Conservation (phyloP, 1,140 invertebrate genomes). For the Cydia pomonella region DNA sequence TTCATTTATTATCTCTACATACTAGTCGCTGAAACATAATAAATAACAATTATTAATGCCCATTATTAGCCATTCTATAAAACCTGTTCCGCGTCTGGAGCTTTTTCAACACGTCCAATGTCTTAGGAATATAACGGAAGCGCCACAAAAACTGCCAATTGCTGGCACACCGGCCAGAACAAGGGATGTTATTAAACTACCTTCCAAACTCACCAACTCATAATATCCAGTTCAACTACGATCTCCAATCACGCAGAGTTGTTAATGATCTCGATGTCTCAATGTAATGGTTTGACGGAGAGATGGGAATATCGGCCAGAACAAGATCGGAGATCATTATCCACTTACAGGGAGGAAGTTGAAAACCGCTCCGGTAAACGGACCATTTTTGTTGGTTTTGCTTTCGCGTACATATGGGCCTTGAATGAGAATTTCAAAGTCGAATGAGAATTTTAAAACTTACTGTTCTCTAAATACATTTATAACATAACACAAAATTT, state of each 20-base stretch:
- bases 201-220: not conserved
- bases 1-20: not conserved
- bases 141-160: conserved; percentile 14
- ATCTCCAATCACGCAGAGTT: not conserved
- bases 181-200: not conserved
- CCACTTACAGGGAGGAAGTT: conserved; percentile 20
- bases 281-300: not conserved
- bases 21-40: not conserved
- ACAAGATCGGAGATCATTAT: conserved; percentile 10
- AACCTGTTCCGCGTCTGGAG: not conserved
- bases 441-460: not conserved
- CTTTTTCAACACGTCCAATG: not conserved
- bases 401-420: not conserved
- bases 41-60: not conserved
- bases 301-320: not conserved
- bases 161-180: not conserved
- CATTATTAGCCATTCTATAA: not conserved
- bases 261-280: not conserved
- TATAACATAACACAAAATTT: no score
- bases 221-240: not conserved
- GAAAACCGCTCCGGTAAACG: conserved; percentile 18
- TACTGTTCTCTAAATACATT: no score
- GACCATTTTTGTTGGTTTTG: conserved; percentile 12
- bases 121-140: conserved; percentile 8
- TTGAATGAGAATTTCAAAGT: not conserved